Evolutionary conservation across 2,797 vertebrate species (phyloP), one percentile per base, ranked within the genome.

Genomic region (Gymnopithys bicolor): DNA sequence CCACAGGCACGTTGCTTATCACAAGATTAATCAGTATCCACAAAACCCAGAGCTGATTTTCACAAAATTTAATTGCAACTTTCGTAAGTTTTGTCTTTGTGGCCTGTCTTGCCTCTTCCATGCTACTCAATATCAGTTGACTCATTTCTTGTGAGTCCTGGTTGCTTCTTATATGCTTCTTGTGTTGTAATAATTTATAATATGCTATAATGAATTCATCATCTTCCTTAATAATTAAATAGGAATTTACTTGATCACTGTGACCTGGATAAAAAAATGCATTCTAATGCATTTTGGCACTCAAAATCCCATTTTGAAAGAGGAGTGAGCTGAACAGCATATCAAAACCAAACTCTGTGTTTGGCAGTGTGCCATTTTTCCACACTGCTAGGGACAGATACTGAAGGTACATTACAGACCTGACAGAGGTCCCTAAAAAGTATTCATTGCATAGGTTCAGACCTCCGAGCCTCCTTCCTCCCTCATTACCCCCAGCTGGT

Each of bases 171-270:
- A n/a, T 24, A 52, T 77, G 33, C 13, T 83, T 6, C 27, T 74
- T 84, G 60, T 77, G n/a, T 45, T 67, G 45, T 6, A 79, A 69
- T 45, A 3, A 74, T 73, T 88, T 82, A 25, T 86, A 70, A 46
- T 58, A 85, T 30, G 17, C 32, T 64, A 15, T 22, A 49, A 77
- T 37, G n/a, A 87, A 48, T 35, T 52, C 5, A 49, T 52, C 4
- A 51, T 64, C 46, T 87, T 84, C 45, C 64, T 79, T 77, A 93
- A 83, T 84, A 91, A 81, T 86, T 87, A 64, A 87, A 51, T 9
- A 94, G 9, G 33, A 84, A 89, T 84, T 93, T 81, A 55, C 49
- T 76, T 16, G 6, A 70, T 76, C 43, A 25, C 23, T 67, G 45
- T 17, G 25, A 60, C 15, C 32, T 67, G 28, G 59, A 83, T 73